Conservation (phyloP, 1,140 invertebrate species). For the Drosophila bipectinata region DNA sequence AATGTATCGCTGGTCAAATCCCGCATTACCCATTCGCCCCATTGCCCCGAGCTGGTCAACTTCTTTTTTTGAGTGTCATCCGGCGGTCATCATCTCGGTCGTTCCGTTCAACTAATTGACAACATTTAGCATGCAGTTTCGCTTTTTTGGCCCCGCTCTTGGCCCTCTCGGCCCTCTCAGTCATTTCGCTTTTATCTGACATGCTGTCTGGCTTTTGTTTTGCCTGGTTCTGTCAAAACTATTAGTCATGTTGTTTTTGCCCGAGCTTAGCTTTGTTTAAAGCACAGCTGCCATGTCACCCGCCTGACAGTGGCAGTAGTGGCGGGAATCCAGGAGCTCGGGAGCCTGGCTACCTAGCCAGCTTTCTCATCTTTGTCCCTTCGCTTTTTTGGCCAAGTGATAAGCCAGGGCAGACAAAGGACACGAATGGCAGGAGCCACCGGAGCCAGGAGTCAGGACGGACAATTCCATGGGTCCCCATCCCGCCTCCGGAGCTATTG, state of each 20-base stretch:
- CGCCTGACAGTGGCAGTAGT: constrained; percentile 47
- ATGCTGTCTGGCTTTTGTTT: constrained; percentile 75
- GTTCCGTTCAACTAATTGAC: constrained; percentile 67
- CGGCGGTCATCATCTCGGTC: constrained; percentile 47
- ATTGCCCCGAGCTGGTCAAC: constrained; percentile 17
- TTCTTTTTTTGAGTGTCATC: constrained; percentile 33
- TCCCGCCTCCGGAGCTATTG: constrained; percentile 45
- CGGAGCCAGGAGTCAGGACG: constrained; percentile 16
- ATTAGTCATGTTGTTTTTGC: constrained; percentile 71
- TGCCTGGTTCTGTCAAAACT: constrained; percentile 60
- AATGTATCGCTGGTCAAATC: constrained; percentile 8
- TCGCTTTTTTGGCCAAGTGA: constrained; percentile 51
- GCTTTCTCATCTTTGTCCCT: constrained; percentile 31
- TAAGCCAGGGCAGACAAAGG: constrained; percentile 45
- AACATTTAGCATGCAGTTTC: constrained; percentile 58
- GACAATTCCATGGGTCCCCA: too few relatives aligned
- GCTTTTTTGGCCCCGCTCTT: constrained; percentile 13
- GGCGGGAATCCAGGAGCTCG: constrained; percentile 8
- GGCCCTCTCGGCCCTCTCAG: constrained; percentile 49
- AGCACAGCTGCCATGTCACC: constrained; percentile 64
- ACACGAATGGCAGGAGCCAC: constrained; percentile 7
- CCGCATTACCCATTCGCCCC: constrained; percentile 24
- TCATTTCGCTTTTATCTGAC: constrained; percentile 73
- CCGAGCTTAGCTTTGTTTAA: constrained; percentile 55
- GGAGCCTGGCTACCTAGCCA: not conserved